Base-by-base conservation (phyloP, 2,797 vertebrate genomes). In the Diplodus sargus region DNA sequence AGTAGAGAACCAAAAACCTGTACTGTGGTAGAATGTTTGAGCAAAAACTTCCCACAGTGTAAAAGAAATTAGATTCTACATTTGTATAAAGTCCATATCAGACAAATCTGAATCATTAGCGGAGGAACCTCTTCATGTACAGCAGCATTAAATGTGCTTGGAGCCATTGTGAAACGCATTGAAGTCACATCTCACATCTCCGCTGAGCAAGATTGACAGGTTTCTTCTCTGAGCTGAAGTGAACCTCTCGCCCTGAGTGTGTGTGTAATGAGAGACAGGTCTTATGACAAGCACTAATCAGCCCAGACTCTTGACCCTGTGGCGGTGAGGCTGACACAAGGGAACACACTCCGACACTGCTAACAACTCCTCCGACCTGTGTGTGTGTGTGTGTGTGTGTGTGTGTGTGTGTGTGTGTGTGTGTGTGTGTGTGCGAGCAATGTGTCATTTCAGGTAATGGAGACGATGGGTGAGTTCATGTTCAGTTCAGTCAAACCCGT, bases 171-270 rank as follows among this genome's bases (percentile, higher is more conserved):
- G 53, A 67, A 70, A 72, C 57, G 28, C 67, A 65, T 20, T 45
- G 63, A 83, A 79, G 83, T 76, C 85, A 68, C 73, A 28, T 76
- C 78, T 77, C 83, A 74, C 82, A 83, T 87, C 69, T 51, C 22
- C 51, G 9, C 12, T 82, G 84, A 87, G 78, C 28, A 69, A 93
- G 94, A 95, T 93, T 94, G 94, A 94, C 93, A 94, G 93, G 59
- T 87, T 89, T 91, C 84, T 87, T 92, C 87, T 86, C 83, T 73
- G 80, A 87, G 81, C 89, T 62, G 82, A 28, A 68, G 90, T 78
- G 85, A 89, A 91, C 93, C 91, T 91, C 79, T 86, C 42, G 74
- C 90, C 92, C 89, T 71, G 77, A 83, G 87, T 84, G 84, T 78
- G 88, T 88, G 89, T 89, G 91, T 92, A 92, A 92, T 91, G 90